Evolutionary conservation across 2,888 invertebrate genomes (phyloP), one percentile per base, ranked within the genome.

Genomic region (Drosophila monieri): DNA sequence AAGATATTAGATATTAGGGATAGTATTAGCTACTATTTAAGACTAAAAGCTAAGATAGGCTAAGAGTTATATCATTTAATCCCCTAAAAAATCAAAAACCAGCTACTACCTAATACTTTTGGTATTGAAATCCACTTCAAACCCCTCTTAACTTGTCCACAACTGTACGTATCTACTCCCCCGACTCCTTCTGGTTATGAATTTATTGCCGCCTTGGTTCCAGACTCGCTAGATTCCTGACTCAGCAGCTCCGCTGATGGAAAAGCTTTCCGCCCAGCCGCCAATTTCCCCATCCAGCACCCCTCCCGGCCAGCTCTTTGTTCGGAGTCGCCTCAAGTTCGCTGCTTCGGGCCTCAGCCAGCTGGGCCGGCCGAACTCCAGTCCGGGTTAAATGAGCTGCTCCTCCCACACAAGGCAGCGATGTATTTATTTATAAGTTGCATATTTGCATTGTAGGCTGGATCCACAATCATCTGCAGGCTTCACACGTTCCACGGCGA

Each of bases 341-440:
- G 37, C 4, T 18, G 18, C 18, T 18, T 18, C 18, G 18, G 2
- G 18, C 18, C 18, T 0, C 21, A 23, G 21, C 21, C 21, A 23
- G 21, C 21, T 21, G 51, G 21, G 55, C 67, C 44, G 51, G 49
- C 59, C 39, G 30, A 49, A 51, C 43, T 32, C 32, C 32, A 12
- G 32, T 41, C 39, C 71, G 68, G 68, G 68, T 69, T 69, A 71
- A 69, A 69, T 69, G 49, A 71, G 53, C 61, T 69, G 72, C 68
- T 69, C 68, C 68, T 69, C 68, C 72, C 68, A 69, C 68, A 53
- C 66, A 53, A 30, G 46, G 66, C n/a, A 54, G 18, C 60, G 35
- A 52, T 70, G 62, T 51, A 71, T 71, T 55, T 51, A 71, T 71
- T 55, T 73, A 53, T 64, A 55, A 43, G 52, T 57, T 55, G 49